Evolutionary conservation across 1,140 invertebrate species (phyloP), one percentile per base, ranked within the genome.

Genomic region (Cherax destructor): DNA sequence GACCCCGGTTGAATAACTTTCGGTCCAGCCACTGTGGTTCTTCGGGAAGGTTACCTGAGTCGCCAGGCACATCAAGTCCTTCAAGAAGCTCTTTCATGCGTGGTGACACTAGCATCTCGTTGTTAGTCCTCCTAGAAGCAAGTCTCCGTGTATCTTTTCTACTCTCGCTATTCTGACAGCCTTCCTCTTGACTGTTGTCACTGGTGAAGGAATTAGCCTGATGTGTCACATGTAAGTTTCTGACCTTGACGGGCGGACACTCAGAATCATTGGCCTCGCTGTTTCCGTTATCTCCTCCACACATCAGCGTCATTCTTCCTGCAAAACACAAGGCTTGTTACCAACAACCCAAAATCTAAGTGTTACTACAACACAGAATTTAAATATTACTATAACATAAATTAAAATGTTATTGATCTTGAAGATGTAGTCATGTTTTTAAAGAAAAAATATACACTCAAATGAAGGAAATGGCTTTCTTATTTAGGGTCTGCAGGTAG

Each of bases 11-110:
- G 24, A 91, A 90, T 1, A 91, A 72, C n/a, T 65, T n/a, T 0
- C 79, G 50, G 59, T 93, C 81, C 30, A 93, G 86, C 92, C 92
- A 93, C 13, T 77, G 24, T 4, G 92, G 92, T 1, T 47, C 59
- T 41, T 13, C 84, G 4, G 85, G 65, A 0, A 85, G 69, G 72
- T 92, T 92, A 4, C 72, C 56, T n/a, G 52, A 87, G 78, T 92
- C 92, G 4, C 88, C 92, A 3, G 91, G 91, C 47, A 79, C 86
- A 16, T 88, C 80, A 4, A 88, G n/a, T 0, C 91, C 91, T 69
- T 88, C 72, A 4, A 92, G 41, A 1, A 92, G 69, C 30, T 83
- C 85, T n/a, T 83, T 72, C 50, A 92, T 16, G 21, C 85, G 59
- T 6, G 78, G 78, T 13, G 91, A 92, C 3, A 41, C 24, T 56